These are phyloP conservation scores for Drosophila acutilabella DNA, from an alignment of 2,888 invertebrate genomes.

Conservation along the genomic window DNA sequence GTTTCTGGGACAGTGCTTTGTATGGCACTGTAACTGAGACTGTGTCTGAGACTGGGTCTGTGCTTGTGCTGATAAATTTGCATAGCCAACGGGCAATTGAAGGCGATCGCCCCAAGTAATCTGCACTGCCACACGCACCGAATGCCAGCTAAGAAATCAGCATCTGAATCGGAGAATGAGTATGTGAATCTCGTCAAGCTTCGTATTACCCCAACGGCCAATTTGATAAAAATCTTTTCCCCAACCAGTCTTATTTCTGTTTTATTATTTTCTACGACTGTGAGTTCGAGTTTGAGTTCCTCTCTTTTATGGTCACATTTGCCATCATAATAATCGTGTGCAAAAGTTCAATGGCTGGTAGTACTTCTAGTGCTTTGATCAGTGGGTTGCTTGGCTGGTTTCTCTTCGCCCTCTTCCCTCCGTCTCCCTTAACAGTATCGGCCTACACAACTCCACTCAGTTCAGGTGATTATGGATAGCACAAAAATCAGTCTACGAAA, in stretches of 20 bases:
- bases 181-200: slow-evolving; percentile 56
- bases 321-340: slow-evolving; percentile 71
- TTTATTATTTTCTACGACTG: slow-evolving; percentile 6
- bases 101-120: slow-evolving; percentile 55
- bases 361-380: slow-evolving; percentile 33
- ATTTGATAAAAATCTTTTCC: slow-evolving; percentile 69
- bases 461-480: slow-evolving; percentile 57
- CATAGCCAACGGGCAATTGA: slow-evolving; percentile 58
- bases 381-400: slow-evolving; percentile 50
- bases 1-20: slow-evolving; percentile 68
- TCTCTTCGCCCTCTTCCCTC: slow-evolving; percentile 10
- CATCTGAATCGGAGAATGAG: slow-evolving; percentile 39
- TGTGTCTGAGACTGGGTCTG: background rate
- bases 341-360: slow-evolving; percentile 67
- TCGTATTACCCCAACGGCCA: slow-evolving; percentile 58
- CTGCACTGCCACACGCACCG: slow-evolving; percentile 60
- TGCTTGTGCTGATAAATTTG: slow-evolving; percentile 63
- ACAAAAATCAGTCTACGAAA: slow-evolving; percentile 34
- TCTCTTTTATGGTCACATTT: slow-evolving; percentile 64
- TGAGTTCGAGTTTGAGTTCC: slow-evolving; percentile 25
- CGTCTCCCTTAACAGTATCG: background rate
- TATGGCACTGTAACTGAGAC: slow-evolving; percentile 28
- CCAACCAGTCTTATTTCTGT: slow-evolving; percentile 56
- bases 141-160: slow-evolving; percentile 64
- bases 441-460: slow-evolving; percentile 12